Base-by-base conservation (phyloP, 2,888 invertebrate genomes). In the Microctonus aethiopoides region DNA sequence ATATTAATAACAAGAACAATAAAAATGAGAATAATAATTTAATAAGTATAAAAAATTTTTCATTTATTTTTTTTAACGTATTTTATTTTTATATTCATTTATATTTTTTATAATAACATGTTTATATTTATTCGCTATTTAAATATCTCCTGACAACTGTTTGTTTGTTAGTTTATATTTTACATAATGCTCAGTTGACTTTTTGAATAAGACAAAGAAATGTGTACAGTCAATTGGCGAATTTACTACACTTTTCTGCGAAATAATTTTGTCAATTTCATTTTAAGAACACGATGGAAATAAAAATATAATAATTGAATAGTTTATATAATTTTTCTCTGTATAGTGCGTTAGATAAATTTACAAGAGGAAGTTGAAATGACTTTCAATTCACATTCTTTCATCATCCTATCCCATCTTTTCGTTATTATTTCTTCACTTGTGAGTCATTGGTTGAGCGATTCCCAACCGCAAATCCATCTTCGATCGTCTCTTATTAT, bases 101-200 rank as follows among this genome's bases (percentile, higher is more conserved):
- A n/a, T n/a, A n/a, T n/a, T n/a, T n/a, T n/a, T n/a, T n/a, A n/a
- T n/a, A n/a, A n/a, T n/a, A n/a, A 1, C 10, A 36, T 7, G 1
- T 54, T 22, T 13, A 54, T 54, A 26, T 13, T 22, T 20, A 16
- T 54, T 10, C 22, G 9, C 1, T 36, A 59, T 67, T 57, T 74
- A 72, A 72, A 74, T 74, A 72, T 74, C 72, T 72, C 72, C 63
- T 65, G 52, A 51, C 51, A 60, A 34, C 69, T 67, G 72, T 72
- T 72, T 72, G 67, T 74, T 72, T 72, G 72, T 74, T 70, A 57
- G 24, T 16, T 60, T n/a, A 36, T 34, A 24, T 24, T 34, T 22
- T 13, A 32, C 16, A 60, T 36, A 59, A 59, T 59, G 59, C 59
- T 16, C 59, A 29, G 16, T 29, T 9, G 13, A 9, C 16, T 4